phyloP scores from a whole-genome alignment of 2,113 vertebrate species.

The Falco punctatus region DNA sequence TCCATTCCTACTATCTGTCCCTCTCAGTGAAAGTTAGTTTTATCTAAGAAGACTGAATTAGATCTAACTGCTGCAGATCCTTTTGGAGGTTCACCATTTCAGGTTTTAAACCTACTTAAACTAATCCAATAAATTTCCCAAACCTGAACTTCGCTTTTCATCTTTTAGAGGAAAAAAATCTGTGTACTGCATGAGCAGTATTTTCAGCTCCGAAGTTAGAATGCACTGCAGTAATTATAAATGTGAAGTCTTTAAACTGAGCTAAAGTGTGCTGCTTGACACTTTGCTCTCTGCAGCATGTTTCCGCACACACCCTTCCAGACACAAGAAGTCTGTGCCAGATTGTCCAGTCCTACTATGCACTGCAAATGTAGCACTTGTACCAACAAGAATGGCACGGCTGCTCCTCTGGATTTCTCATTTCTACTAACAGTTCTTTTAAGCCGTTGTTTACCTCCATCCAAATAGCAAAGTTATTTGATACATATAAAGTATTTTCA shows the following conservation, averaged over 20 bases:
- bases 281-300: neutral
- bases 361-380: neutral
- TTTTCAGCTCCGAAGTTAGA: neutral
- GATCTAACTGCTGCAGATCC: neutral
- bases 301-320: neutral
- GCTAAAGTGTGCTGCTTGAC: neutral
- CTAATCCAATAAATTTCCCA: neutral
- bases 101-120: neutral
- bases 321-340: neutral
- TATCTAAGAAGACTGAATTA: neutral
- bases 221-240: neutral
- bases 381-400: neutral
- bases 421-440: neutral
- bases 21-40: neutral
- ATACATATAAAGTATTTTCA: neutral
- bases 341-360: neutral
- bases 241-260: neutral
- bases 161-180: neutral
- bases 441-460: neutral
- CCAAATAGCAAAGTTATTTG: neutral
- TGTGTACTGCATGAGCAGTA: neutral
- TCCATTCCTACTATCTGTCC: neutral
- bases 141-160: neutral
- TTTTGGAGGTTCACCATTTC: neutral
- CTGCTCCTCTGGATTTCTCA: neutral